Percentiles rank a stretch among this genome's conserved stretches.
Conservation (phyloP, 2,797 vertebrate genomes). For the Ibycter americanus region DNA sequence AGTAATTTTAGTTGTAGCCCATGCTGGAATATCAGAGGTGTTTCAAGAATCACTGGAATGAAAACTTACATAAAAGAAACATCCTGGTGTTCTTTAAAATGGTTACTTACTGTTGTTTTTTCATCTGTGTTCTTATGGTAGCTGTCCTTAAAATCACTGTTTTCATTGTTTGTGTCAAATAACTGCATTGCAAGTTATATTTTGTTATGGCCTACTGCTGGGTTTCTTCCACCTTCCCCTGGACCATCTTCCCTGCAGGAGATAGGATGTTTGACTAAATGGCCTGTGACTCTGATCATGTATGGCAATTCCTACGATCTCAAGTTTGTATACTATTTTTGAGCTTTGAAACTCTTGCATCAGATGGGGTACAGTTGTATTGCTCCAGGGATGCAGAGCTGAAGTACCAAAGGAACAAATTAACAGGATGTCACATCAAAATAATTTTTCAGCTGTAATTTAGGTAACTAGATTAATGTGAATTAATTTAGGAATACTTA, state of each 20-base stretch:
- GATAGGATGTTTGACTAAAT: neutral
- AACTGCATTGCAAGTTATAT: neutral
- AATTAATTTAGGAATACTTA: conserved; percentile 68
- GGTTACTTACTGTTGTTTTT: neutral
- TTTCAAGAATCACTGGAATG: neutral
- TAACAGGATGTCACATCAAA: conserved; percentile 72
- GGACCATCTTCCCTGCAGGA: neutral
- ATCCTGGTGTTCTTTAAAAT: neutral
- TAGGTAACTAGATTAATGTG: conserved; percentile 69
- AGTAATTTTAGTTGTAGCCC: conserved; percentile 10
- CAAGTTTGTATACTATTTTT: neutral
- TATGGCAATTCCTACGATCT: neutral
- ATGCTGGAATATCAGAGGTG: neutral
- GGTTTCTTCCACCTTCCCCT: neutral
- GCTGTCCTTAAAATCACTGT: neutral
- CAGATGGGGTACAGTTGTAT: conserved; percentile 25
- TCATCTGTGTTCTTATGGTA: neutral
- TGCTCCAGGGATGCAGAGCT: conserved; percentile 44
- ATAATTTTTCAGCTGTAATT: conserved; percentile 71
- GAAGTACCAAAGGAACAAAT: conserved; percentile 65
- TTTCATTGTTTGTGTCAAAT: neutral
- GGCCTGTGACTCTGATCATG: neutral
- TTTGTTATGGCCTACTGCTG: neutral
- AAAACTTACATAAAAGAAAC: neutral
- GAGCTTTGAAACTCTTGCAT: conserved; percentile 16